Evolutionary conservation across 2,113 vertebrate species (phyloP), one percentile per base, ranked within the genome.

Genomic region (Illadopsis cleaveri): DNA sequence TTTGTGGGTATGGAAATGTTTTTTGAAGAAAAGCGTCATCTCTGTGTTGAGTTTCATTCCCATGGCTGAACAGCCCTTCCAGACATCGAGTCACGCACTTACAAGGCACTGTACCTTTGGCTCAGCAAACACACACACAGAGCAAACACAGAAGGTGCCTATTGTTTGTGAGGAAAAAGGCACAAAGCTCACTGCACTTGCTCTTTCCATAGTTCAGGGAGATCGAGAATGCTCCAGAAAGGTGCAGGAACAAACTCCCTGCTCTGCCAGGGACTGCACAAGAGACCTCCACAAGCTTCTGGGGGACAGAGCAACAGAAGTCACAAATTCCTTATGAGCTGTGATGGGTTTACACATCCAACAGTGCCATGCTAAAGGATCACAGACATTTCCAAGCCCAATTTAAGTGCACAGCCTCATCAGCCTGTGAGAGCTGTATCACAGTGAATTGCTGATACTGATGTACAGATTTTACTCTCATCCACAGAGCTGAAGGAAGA

Each of bases 51-150:
- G 11, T 66, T 88, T 24, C 4, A 6, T n/a, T 61, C 61, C 33
- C 12, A 13, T 1, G 17, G 18, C 1, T 58, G 23, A 58, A 83
- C 47, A 66, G 56, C 31, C 31, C 15, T 70, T 90, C 22, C 42
- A 70, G 61, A 40, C 33, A 60, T 8, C 1, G 10, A 82, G 19
- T 35, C 28, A 86, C 8, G 48, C 44, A 27, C 12, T 28, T 28
- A 19, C 27, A 58, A 80, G 19, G 11, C 45, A 10, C 18, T 4
- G 38, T 9, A 89, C 24, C 47, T 44, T 22, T 51, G 48, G 33
- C 15, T 83, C 9, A 1, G 15, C 45, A 57, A 65, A 64, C n/a
- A 76, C 0, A 38, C 31, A 38, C n/a, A 1, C 3, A 19, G 0
- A 11, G 18, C 13, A 64, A 58, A 68, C 35, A 44, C 11, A 31